Base-by-base conservation (phyloP, 2,888 invertebrate species). In the Macaria liturata region DNA sequence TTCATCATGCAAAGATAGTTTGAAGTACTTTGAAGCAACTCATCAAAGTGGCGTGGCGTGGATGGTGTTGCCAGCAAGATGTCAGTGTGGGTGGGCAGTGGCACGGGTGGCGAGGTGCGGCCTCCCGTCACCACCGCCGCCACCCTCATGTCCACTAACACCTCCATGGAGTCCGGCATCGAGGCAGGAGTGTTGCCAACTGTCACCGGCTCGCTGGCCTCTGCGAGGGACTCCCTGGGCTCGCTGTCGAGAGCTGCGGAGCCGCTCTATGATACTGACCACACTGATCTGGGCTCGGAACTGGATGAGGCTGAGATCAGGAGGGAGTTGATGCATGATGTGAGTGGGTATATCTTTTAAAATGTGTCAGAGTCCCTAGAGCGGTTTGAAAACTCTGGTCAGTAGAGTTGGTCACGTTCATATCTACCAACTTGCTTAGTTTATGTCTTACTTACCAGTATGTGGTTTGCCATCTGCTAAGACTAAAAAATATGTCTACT, bases 231-330 rank as follows among this genome's bases (percentile, higher is more conserved):
- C 68, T 94, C 94, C 0, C 84, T 94, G 70, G 93, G 93, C 48
- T 93, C 94, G 8, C 78, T 94, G 60, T 94, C 94, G 46, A 88
- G 94, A 55, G 93, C 93, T 4, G 91, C 88, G 3, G 95, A 95
- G 74, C 94, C 94, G 42, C 83, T 93, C 50, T 96, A 96, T 79
- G 95, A 96, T 76, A 96, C 96, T 52, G 96, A 96, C 80, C 96
- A 96, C 74, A 96, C 96, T 30, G 96, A 96, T 81, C 93, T 96
- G 53, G 95, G 94, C 62, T 96, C 96, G 51, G 96, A 97, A 76
- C 87, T 94, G 67, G 96, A 97, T 82, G 97, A 96, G 81, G 94
- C 95, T 40, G 96, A 96, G 79, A 92, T 96, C 69, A 93, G 95
- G 59, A 91, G 95, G 72, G 95, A 95, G 84, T 90, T 97, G 75